Conservation (phyloP, 2,888 invertebrate species). For the Drosophila borborema region DNA sequence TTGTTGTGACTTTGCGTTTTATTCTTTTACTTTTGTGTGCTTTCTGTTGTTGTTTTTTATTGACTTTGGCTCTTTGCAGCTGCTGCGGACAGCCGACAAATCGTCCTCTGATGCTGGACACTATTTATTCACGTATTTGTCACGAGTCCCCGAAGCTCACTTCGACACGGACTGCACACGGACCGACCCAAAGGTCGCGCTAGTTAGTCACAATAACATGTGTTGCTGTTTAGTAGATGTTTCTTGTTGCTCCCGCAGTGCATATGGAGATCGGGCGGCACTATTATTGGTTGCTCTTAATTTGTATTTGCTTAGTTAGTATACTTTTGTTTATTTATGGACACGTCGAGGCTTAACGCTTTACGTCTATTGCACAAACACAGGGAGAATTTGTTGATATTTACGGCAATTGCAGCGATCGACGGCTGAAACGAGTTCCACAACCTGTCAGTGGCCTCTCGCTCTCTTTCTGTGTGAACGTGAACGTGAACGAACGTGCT, state of each 20-base stretch:
- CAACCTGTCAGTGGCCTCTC: slow-evolving; percentile 64
- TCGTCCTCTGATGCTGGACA: slow-evolving; percentile 56
- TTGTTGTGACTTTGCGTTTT: slow-evolving; percentile 69
- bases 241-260: slow-evolving; percentile 15
- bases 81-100: slow-evolving; percentile 41
- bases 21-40: slow-evolving; percentile 43
- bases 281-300: not conserved
- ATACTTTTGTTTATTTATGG: slow-evolving; percentile 15
- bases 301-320: slow-evolving; percentile 16
- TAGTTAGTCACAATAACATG: slow-evolving; percentile 30
- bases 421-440: slow-evolving; percentile 65
- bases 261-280: slow-evolving; percentile 4
- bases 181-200: slow-evolving; percentile 23
- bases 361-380: slow-evolving; percentile 36
- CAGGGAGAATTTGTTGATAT: slow-evolving; percentile 21
- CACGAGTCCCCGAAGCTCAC: slow-evolving; percentile 29
- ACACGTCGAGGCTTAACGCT: slow-evolving; percentile 11
- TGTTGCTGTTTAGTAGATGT: slow-evolving; percentile 35
- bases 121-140: slow-evolving; percentile 26
- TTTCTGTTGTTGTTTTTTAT: slow-evolving; percentile 48
- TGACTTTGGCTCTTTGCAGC: slow-evolving; percentile 56
- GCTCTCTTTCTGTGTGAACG: slow-evolving; percentile 4
- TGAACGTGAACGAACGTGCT: slow-evolving; percentile 17
- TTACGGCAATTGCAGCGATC: slow-evolving; percentile 42
- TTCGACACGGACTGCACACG: slow-evolving; percentile 21